Base-by-base conservation (phyloP, 2,113 vertebrate species). In the Chionodraco myersi region DNA sequence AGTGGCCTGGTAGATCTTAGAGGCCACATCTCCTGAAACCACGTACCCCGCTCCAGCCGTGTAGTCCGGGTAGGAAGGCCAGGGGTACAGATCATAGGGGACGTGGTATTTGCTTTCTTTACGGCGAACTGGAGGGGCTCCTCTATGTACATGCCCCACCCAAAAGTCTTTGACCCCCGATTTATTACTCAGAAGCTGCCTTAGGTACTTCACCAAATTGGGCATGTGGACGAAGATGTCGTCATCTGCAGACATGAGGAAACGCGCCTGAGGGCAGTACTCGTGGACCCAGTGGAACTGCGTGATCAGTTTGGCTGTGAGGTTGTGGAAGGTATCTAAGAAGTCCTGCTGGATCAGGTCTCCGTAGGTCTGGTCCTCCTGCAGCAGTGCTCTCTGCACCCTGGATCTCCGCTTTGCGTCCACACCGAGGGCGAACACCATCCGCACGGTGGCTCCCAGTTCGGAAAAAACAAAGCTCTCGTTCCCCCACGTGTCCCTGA, bases 201-300 rank as follows among this genome's bases (percentile, higher is more conserved):
- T 95, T 71, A 99, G 94, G 91, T 97, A 97, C 47, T 77, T 93
- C 41, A 98, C 91, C 23, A 98, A 94, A 77, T 99, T 99, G 78
- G 97, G 97, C 93, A 95, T 95, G 80, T 99, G 98, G 66, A 99
- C 91, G 78, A 99, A 99, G 79, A 99, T 93, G 79, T 98, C 97
- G 2, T 99, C 97, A n/a, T 99, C 97, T 0, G 96, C 96, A 49
- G 96, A 96, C 97, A 99, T 99, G 78, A 99, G 73, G 83, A 99
- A 99, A 71, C 54, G 96, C 36, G 98, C 97, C 62, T 96, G 95
- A 14, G 94, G 91, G 89, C 97, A 99, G 93, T 95, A 96, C 0
- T 75, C 49, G 23, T 98, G 95, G 21, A 92, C 92, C 98, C 97
- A 99, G 26, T 94, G 95, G 87, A 98, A 97, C 94, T 99, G 98